These are phyloP conservation scores for Ictidomys tridecemlineatus DNA, from an alignment of 2,113 vertebrate species.

Conservation along the genomic window DNA sequence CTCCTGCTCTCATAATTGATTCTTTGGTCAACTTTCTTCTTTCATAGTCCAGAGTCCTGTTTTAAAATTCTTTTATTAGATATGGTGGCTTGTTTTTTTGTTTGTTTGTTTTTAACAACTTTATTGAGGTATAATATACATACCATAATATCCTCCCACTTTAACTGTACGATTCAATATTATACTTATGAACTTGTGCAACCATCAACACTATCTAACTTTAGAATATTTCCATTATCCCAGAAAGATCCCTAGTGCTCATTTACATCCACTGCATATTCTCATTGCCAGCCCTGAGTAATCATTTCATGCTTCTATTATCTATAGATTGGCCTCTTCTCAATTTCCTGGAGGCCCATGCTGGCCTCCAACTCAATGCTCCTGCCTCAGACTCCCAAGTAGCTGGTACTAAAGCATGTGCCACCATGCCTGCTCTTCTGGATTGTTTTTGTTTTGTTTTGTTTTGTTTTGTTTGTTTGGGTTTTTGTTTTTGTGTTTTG, in stretches of 20 bases:
- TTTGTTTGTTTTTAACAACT: constrained; percentile 29
- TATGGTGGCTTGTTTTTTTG: not conserved
- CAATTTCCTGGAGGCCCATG: too few species aligned
- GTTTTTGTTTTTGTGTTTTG: too few species aligned
- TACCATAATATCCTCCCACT: not conserved
- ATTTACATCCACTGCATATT: not conserved
- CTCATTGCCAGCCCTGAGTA: not conserved
- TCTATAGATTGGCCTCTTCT: not conserved
- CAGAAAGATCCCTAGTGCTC: not conserved
- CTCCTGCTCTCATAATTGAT: not conserved
- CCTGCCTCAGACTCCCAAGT: too few species aligned
- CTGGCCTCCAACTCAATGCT: too few species aligned
- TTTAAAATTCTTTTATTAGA: not conserved
- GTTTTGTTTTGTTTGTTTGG: too few species aligned
- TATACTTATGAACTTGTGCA: not conserved
- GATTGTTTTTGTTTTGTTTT: too few species aligned
- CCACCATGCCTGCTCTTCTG: too few species aligned
- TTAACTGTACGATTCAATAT: not conserved
- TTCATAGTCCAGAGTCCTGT: constrained; percentile 11
- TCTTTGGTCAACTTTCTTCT: constrained; percentile 34
- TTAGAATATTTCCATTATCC: too few species aligned
- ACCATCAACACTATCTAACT: too few species aligned
- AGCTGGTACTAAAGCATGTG: too few species aligned
- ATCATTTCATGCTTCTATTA: not conserved
- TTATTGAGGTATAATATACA: not conserved